A percentile compares a stretch with the other conserved stretches of the same genome.
phyloP scores from a whole-genome alignment of 2,797 vertebrate species.

The Otolemur crassicaudatus region DNA sequence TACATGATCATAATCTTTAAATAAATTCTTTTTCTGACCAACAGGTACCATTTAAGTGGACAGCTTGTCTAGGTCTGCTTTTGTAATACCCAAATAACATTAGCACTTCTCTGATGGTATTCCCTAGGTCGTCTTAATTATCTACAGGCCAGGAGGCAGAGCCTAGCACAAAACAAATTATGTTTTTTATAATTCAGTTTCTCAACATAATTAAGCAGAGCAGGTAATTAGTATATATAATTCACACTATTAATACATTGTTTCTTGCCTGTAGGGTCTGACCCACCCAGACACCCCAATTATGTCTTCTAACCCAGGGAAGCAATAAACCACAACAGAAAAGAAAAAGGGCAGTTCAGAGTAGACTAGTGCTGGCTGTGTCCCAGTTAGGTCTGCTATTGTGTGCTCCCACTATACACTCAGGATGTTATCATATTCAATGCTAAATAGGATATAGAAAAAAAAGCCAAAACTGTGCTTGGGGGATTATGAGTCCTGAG shows the following conservation, averaged over 20 bases:
- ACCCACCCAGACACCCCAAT: not conserved
- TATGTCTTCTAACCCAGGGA: not conserved
- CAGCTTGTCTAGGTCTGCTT: constrained; percentile 70
- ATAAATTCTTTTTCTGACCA: constrained; percentile 76
- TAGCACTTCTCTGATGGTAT: constrained; percentile 49
- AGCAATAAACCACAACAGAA: not conserved
- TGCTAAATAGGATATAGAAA: constrained; percentile 58
- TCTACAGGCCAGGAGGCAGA: constrained; percentile 64
- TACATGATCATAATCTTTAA: constrained; percentile 81
- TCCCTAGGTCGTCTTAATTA: constrained; percentile 49
- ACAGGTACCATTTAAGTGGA: constrained; percentile 67
- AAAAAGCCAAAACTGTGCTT: constrained; percentile 21
- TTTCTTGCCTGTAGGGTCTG: constrained; percentile 17
- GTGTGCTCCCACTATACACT: constrained; percentile 49
- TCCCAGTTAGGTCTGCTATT: constrained; percentile 57
- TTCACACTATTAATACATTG: constrained; percentile 35
- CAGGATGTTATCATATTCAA: constrained; percentile 42
- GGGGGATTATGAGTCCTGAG: constrained; percentile 11
- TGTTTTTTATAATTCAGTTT: constrained; percentile 55
- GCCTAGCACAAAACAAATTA: constrained; percentile 46
- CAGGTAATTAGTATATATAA: constrained; percentile 50
- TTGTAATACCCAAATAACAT: constrained; percentile 66
- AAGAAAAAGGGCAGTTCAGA: constrained; percentile 34
- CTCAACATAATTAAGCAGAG: constrained; percentile 53
- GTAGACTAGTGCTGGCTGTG: constrained; percentile 23